Evolutionary conservation across 2,797 vertebrate species (phyloP), one percentile per base, ranked within the genome.

Genomic region (Pygocentrus nattereri): DNA sequence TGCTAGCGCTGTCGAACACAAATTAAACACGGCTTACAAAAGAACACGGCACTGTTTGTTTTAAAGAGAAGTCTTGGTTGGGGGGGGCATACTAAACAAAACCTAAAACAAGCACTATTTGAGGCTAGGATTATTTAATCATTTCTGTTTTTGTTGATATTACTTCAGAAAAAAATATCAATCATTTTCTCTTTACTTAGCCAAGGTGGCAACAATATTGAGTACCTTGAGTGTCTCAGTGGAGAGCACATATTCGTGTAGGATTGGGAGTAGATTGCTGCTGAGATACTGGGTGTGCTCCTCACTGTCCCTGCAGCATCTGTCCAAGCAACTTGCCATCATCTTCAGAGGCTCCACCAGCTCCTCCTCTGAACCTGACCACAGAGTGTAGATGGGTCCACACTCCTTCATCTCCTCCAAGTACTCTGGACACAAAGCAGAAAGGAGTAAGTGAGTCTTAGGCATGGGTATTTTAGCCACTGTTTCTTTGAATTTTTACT

Each of bases 191-290:
- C 15, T 70, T 70, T 70, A 10, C 47, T 68, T 23, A 44, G 19
- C 1, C 44, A 2, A 25, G 15, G 16, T 2, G 23, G 15, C 23
- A 61, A 27, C 25, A 61, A 25, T 61, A 10, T 11, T 3, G 4
- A 61, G 62, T 38, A 31, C 97, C 97, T 95, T 96, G 6, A 99
- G 89, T 0, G 96, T 96, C 74, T 99, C 98, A 2, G 94, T 91
- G 82, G 97, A 98, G 58, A 99, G 96, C 76, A 97, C 92, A 0
- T 99, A 99, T 69, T 99, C 97, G 0, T 98, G 97, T n/a, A 99
- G 87, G 0, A 92, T 85, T 0, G 98, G 98, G 52, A 96, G 92
- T 44, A 99, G 92, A 52, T 87, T 88, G 38, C 96, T 93, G 0
- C 94, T 94, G 81, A 97, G 91, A 27, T 95, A 94, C 0, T 91